phyloP scores from a whole-genome alignment of 2,797 vertebrate genomes.

The Macroramphosus scolopax region DNA sequence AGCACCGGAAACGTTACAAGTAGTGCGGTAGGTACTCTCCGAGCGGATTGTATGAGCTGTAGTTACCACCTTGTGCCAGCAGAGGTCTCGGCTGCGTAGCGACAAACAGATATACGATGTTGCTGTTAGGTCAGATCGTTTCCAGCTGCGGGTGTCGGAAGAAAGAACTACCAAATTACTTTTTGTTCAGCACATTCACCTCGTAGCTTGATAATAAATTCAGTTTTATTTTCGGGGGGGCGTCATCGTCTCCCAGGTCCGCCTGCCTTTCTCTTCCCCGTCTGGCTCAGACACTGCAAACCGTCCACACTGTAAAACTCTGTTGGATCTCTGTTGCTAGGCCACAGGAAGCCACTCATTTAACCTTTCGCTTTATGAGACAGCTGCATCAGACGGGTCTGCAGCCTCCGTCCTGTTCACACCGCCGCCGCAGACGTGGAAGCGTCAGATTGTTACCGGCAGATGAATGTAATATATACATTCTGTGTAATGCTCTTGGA shows the following conservation, averaged over 20 bases:
- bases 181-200: no score
- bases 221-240: background rate
- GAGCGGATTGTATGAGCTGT: no score
- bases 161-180: no score
- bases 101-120: no score
- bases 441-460: no score
- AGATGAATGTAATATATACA: slow-evolving; percentile 18
- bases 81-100: no score
- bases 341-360: slow-evolving; percentile 9
- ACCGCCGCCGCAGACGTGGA: slow-evolving; percentile 19
- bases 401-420: slow-evolving; percentile 10
- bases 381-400: slow-evolving; percentile 7
- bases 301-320: slow-evolving; percentile 40
- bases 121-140: no score
- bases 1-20: no score
- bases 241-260: background rate
- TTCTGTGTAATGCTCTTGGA: slow-evolving; percentile 7
- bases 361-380: no score
- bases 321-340: slow-evolving; percentile 1
- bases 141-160: no score
- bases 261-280: background rate
- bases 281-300: background rate
- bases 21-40: no score
- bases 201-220: slow-evolving; percentile 11
- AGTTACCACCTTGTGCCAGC: no score